Percentiles rank a stretch among this genome's conserved stretches.
phyloP scores from a whole-genome alignment of 2,113 vertebrate genomes.

The Rhea pennata region DNA sequence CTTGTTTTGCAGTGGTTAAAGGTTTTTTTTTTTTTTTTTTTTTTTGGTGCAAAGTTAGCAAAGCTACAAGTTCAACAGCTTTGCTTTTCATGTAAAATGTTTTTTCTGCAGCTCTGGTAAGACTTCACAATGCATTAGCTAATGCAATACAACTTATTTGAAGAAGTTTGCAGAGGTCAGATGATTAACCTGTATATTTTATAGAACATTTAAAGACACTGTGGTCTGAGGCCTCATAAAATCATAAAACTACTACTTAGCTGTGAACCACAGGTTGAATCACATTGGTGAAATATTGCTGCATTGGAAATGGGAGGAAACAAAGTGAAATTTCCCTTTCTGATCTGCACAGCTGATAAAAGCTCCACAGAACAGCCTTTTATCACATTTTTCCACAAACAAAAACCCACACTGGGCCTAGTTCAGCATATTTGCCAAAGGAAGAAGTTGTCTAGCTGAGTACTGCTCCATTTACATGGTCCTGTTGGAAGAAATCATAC shows the following conservation, averaged over 20 bases:
- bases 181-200: slow-evolving; percentile 69
- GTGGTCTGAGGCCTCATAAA: slow-evolving; percentile 64
- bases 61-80: slow-evolving; percentile 72
- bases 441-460: slow-evolving; percentile 11
- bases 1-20: slow-evolving; percentile 68
- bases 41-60: slow-evolving; percentile 66
- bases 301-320: slow-evolving; percentile 23
- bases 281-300: slow-evolving; percentile 65
- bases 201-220: slow-evolving; percentile 69
- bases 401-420: neutral
- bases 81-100: slow-evolving; percentile 56
- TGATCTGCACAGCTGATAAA: slow-evolving; percentile 7
- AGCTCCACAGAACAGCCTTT: neutral
- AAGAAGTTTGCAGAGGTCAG: slow-evolving; percentile 72
- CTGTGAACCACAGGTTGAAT: slow-evolving; percentile 34
- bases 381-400: slow-evolving; percentile 10
- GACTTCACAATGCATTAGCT: slow-evolving; percentile 75
- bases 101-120: slow-evolving; percentile 64
- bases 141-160: slow-evolving; percentile 74
- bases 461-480: neutral
- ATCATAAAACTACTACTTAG: slow-evolving; percentile 58
- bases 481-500: neutral
- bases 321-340: neutral
- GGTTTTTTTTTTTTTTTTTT: slow-evolving; percentile 23
- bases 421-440: slow-evolving; percentile 4